Evolutionary conservation across 2,888 invertebrate genomes (phyloP), one percentile per base, ranked within the genome.

Genomic region (Stegana nigrithorax): DNA sequence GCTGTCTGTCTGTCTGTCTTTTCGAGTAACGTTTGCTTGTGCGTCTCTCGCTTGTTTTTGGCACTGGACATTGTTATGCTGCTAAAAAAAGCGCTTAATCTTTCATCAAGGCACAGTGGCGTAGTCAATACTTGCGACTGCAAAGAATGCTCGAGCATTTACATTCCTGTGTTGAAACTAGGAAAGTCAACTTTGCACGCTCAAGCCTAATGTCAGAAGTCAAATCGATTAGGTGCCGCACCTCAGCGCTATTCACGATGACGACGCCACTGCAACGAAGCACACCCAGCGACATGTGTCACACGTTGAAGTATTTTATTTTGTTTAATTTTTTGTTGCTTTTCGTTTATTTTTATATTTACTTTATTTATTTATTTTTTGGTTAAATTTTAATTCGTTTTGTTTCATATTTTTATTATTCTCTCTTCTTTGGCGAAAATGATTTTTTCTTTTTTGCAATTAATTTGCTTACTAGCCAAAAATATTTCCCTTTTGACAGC

Each of bases 391-490:
- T 39, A n/a, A 14, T 39, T 39, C 17, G 39, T 4, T n/a, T 36
- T 36, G 10, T 36, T 7, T 7, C 36, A 36, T 36, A 36, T 36
- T n/a, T n/a, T 36, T 1, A 6, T 42, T 10, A 3, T 2, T 32
- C 2, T 4, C 2, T 21, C 47, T 21, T 36, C 32, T 10, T 10
- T 39, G 4, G 14, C 4, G 14, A 39, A 39, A 39, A 39, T 5
- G n/a, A n/a, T 64, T 66, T 67, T 65, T 36, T 50, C 57, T 59
- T 62, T 42, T 57, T 56, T 47, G 73, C 65, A 73, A 72, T 72
- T 72, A 72, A 72, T 72, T 72, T 72, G 68, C 70, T 55, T 63
- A 64, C 65, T 61, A 71, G 64, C 44, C 57, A 58, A 29, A 62
- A 59, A 45, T 59, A 25, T 59, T 42, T 32, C 27, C 32, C 36